Conservation (phyloP, 2,888 invertebrate species). For the Antitype chi region DNA sequence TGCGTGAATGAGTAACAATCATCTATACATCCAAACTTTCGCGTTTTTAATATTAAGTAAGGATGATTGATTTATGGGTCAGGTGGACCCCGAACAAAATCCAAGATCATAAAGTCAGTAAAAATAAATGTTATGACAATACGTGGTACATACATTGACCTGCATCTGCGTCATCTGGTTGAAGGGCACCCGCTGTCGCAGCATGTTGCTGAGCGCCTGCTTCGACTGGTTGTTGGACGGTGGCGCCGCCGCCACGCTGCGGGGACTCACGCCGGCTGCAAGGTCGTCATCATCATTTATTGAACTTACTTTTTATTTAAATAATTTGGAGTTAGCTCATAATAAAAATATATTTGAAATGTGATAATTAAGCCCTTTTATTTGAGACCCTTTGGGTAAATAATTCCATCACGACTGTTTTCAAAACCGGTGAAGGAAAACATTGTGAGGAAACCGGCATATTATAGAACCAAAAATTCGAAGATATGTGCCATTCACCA, state of each 20-base stretch:
- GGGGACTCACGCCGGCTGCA: conserved; percentile 80
- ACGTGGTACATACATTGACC: conserved; percentile 68
- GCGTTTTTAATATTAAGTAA: no score
- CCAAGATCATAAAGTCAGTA: neutral
- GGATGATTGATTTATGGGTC: neutral
- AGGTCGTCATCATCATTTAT: neutral
- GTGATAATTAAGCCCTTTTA: no score
- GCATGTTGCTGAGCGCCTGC: conserved; percentile 96
- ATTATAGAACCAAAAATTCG: no score
- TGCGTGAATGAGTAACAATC: no score
- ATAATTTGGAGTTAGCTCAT: no score
- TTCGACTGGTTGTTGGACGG: conserved; percentile 94
- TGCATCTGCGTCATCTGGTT: conserved; percentile 89
- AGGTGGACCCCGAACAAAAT: neutral
- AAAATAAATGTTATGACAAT: neutral
- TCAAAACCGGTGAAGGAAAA: no score
- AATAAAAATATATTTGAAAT: no score
- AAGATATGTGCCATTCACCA: no score
- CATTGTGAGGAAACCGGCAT: no score
- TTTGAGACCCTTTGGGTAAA: no score
- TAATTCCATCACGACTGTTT: no score
- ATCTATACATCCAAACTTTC: no score
- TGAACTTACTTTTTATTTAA: neutral
- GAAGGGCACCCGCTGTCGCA: conserved; percentile 94
- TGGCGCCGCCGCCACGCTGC: conserved; percentile 84